A percentile compares a stretch with the other conserved stretches of the same genome.
phyloP scores from a whole-genome alignment of 1,140 invertebrate species.

The Andrena cerasifolii region DNA sequence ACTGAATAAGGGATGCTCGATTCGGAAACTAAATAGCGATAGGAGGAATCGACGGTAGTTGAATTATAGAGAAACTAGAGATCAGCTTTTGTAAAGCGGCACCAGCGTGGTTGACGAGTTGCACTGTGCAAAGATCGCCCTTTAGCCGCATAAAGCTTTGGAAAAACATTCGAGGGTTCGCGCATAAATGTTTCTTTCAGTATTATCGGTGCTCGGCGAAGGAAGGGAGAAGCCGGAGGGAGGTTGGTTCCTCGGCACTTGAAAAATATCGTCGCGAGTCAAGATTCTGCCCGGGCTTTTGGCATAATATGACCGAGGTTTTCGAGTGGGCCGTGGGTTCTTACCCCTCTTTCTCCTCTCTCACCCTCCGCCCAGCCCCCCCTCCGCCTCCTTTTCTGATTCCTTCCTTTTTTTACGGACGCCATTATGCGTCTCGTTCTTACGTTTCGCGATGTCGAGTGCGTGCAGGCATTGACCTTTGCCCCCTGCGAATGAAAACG shows the following conservation, averaged over 20 bases:
- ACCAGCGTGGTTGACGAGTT: conserved; percentile 31
- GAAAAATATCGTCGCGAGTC: conserved; percentile 75
- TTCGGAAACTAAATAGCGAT: neutral
- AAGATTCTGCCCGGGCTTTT: conserved; percentile 69
- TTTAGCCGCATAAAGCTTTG: conserved; percentile 49
- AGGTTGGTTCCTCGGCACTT: conserved; percentile 58
- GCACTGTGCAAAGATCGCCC: conserved; percentile 32
- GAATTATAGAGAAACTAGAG: conserved; percentile 28
- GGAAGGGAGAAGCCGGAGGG: conserved; percentile 18
- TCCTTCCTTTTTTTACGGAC: conserved; percentile 67
- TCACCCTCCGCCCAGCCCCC: neutral
- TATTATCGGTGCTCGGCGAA: conserved; percentile 71
- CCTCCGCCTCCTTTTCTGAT: conserved; percentile 35
- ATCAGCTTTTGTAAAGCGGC: conserved; percentile 31
- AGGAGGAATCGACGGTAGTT: neutral
- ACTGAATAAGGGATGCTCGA: no score
- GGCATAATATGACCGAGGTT: conserved; percentile 73
- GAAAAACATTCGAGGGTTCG: conserved; percentile 65
- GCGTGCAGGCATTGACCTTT: conserved; percentile 75
- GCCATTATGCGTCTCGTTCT: conserved; percentile 72
- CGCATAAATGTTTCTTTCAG: conserved; percentile 74
- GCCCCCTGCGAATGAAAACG: conserved; percentile 69
- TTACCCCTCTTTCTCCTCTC: conserved; percentile 42
- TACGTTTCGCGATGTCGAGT: conserved; percentile 76
- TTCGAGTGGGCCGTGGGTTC: conserved; percentile 64